Evolutionary conservation across 2,888 invertebrate species (phyloP).

Genomic region (Ormyrus pomaceus): DNA sequence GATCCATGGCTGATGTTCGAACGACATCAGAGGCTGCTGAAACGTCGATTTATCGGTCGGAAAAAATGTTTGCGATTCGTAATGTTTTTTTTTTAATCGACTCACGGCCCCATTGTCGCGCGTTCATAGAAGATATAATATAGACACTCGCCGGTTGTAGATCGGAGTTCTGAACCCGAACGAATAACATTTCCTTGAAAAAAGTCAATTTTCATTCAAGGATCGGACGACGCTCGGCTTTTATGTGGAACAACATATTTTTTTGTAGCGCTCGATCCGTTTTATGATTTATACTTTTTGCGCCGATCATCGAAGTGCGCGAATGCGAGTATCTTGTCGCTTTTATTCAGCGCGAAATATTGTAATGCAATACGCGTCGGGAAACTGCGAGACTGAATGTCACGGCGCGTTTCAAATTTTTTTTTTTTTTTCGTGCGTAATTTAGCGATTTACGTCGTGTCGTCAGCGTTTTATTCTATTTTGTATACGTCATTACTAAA

Average conservation of each 20-base stretch:
- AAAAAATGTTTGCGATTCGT: too few species aligned
- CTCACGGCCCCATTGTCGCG: neutral
- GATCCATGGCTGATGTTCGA: neutral
- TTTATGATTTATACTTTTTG: neutral
- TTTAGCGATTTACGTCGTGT: too few species aligned
- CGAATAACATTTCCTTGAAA: neutral
- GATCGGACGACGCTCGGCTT: neutral
- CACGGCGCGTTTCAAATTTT: too few species aligned
- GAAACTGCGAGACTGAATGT: too few species aligned
- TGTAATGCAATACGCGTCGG: too few species aligned
- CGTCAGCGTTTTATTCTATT: too few species aligned
- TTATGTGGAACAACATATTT: neutral
- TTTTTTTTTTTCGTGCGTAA: too few species aligned
- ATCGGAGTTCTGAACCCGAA: too few species aligned
- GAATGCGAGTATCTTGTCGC: neutral
- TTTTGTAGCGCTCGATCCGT: neutral
- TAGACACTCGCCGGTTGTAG: neutral
- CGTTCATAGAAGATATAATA: slow-evolving; percentile 10
- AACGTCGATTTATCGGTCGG: too few species aligned
- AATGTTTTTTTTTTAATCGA: too few species aligned
- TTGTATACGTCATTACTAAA: too few species aligned
- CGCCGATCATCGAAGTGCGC: neutral
- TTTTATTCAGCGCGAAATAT: too few species aligned
- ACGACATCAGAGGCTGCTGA: neutral
- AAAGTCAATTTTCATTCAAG: neutral